These are phyloP conservation scores for Apostichopus parvimensis DNA, from an alignment of 35 echinoderm and acorn worm genomes.

Conservation along the genomic window DNA sequence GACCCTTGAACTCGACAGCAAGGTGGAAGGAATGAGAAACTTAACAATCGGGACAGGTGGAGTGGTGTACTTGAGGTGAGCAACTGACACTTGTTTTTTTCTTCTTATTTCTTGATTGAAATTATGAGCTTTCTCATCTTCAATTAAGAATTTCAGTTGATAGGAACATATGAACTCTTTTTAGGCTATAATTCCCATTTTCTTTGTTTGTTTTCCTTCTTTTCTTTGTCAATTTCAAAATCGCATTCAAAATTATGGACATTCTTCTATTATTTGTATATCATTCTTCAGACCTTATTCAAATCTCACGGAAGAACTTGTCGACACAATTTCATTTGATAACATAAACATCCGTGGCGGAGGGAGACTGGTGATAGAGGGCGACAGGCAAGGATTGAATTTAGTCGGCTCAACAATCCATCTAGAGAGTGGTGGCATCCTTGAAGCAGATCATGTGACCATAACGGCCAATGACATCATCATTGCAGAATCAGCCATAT, in stretches of 20 bases:
- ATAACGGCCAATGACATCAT: conserved; percentile 59
- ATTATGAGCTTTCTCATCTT: no score
- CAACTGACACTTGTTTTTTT: no score
- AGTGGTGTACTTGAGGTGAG: conserved; percentile 69
- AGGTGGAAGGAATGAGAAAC: conserved; percentile 59
- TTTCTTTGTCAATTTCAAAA: no score
- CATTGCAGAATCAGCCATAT: conserved; percentile 69
- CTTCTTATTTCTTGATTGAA: no score
- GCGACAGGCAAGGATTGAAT: conserved; percentile 63
- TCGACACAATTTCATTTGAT: conserved; percentile 62
- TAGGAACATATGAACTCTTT: no score
- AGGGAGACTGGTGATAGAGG: conserved; percentile 71
- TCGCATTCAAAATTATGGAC: no score
- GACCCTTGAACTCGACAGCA: conserved; percentile 78
- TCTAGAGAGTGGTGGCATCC: conserved; percentile 69
- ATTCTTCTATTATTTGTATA: background rate
- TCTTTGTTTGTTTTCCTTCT: no score
- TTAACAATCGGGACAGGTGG: conserved; percentile 81
- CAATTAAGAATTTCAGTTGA: no score
- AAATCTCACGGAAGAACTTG: conserved; percentile 56
- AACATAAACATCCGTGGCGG: conserved; percentile 71
- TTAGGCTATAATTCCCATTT: no score
- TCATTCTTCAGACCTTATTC: conserved; percentile 57
- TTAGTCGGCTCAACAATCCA: conserved; percentile 58
- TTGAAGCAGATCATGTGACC: conserved; percentile 76